Conservation (phyloP, 2,797 vertebrate species). For the Phyllotis vaccarum region DNA sequence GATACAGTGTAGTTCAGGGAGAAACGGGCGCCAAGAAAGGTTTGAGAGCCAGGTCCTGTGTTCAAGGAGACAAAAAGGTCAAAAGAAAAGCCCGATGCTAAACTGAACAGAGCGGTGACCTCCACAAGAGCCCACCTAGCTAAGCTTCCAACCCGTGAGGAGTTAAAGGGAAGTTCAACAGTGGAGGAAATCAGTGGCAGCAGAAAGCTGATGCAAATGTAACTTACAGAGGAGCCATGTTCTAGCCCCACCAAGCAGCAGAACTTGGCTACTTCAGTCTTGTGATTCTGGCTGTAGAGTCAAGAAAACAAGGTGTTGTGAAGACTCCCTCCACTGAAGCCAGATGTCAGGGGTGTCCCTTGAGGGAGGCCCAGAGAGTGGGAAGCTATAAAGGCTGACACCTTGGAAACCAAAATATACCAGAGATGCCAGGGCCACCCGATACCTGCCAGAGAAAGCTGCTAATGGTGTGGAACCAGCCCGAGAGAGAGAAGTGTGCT, state of each 20-base stretch:
- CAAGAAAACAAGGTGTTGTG: background rate
- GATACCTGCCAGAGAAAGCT: background rate
- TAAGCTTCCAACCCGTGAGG: background rate
- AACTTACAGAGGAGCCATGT: background rate
- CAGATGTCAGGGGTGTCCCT: background rate
- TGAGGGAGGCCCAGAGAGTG: background rate
- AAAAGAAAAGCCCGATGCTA: background rate
- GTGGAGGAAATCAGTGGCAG: background rate
- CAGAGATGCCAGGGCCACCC: background rate
- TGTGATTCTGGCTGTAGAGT: background rate
- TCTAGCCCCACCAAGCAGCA: background rate
- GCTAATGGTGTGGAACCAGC: too few species aligned
- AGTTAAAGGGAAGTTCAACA: background rate
- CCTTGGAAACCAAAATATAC: background rate
- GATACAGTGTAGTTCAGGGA: too few species aligned
- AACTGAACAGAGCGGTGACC: background rate
- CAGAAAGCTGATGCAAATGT: background rate
- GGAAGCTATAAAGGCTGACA: background rate
- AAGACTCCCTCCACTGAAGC: background rate
- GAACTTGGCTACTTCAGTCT: background rate
- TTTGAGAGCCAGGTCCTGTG: background rate
- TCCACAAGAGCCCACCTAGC: too few species aligned
- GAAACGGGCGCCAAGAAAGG: background rate
- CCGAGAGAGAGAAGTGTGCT: background rate
- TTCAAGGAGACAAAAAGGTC: background rate